Base-by-base conservation (phyloP, 2,888 invertebrate genomes). In the Tipula unca region DNA sequence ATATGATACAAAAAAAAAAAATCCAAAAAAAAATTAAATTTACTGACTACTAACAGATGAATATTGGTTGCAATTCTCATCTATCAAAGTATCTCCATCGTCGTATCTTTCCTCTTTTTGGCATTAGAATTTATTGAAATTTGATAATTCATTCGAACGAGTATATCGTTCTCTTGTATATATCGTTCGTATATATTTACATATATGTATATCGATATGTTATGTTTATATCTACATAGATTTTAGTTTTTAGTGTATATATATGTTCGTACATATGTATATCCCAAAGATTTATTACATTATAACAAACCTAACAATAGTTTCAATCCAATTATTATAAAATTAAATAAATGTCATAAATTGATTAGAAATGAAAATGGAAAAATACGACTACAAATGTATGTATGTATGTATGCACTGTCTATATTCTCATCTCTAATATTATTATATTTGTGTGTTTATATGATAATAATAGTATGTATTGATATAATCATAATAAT, bases 1-100 rank as follows among this genome's bases (percentile, higher is more conserved):
- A 69, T 69, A 69, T 25, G 69, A 69, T 69, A 69, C 69, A 69
- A 69, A 69, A 48, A 54, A 54, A 54, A n/a, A n/a, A n/a, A n/a
- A n/a, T n/a, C n/a, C n/a, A n/a, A n/a, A n/a, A n/a, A n/a, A 17
- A 54, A 69, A 25, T 48, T 17, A 20, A 69, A 69, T 69, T 69
- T 69, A 69, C 69, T 69, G 69, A 69, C 69, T 69, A 69, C 69
- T 69, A 69, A 69, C 69, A 69, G 69, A 69, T 69, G 69, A 69
- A 69, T 69, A 69, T 69, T 69, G 69, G 69, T 69, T 69, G 69
- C 69, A 69, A 69, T 69, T 69, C 69, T 69, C 69, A 69, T 69
- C 69, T 69, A 69, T 69, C 69, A 69, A 69, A 25, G 69, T 25
- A 69, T 69, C 20, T 69, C 69, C 69, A 25, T 69, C 69, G 69